Percentiles rank a stretch among this genome's conserved stretches.
phyloP scores from a whole-genome alignment of 2,797 vertebrate species.

The Acanthiza pusilla region DNA sequence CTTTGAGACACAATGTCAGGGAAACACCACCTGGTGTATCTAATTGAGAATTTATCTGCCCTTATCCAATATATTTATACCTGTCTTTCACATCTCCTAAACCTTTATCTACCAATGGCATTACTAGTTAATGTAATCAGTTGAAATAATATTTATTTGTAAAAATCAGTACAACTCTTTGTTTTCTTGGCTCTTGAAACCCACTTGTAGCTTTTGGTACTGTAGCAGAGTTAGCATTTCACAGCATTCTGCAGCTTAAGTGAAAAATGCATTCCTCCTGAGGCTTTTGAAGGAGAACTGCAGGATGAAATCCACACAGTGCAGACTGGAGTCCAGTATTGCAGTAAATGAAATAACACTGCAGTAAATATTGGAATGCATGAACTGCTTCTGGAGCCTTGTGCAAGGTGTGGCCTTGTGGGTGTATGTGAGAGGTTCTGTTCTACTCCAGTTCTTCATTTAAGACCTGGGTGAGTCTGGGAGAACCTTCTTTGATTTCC shows the following conservation, averaged over 20 bases:
- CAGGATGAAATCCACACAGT: background rate
- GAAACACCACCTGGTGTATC: background rate
- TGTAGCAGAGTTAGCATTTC: background rate
- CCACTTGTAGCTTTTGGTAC: background rate
- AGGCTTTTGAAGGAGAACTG: background rate
- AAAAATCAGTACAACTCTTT: background rate
- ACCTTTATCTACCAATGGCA: background rate
- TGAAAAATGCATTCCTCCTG: background rate
- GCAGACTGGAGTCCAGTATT: background rate
- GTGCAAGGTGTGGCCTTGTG: background rate
- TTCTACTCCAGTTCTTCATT: background rate
- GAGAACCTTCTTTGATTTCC: background rate
- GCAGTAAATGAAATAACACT: too few relatives aligned
- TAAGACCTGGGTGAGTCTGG: background rate
- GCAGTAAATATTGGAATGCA: background rate
- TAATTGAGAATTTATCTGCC: fast-evolving
- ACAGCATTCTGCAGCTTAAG: background rate
- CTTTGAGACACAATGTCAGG: background rate
- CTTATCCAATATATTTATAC: background rate
- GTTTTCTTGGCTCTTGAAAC: background rate
- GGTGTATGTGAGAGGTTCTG: background rate
- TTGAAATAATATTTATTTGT: background rate
- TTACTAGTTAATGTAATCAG: background rate
- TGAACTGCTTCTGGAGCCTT: background rate
- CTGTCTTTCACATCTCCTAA: background rate